phyloP scores from a whole-genome alignment of 35 echinoderm and acorn worm genomes.

The Lytechinus variegatus region DNA sequence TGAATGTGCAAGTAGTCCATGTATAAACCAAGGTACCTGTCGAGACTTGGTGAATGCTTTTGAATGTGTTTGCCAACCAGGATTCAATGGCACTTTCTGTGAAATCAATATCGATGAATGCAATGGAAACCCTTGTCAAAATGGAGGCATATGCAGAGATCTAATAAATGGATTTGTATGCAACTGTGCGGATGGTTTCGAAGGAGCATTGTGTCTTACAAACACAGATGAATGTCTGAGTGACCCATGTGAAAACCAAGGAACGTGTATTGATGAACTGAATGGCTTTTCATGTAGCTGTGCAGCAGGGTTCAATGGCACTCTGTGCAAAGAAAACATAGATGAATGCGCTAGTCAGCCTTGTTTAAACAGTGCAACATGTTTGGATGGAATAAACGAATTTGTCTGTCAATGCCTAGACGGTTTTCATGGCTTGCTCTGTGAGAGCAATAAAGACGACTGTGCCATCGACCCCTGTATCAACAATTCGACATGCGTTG shows the following conservation, averaged over 20 bases:
- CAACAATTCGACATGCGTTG: constrained; percentile 42
- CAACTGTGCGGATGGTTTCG: constrained; percentile 56
- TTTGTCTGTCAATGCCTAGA: constrained; percentile 34
- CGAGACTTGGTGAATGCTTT: constrained; percentile 48
- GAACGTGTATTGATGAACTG: constrained; percentile 42
- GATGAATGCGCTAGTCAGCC: constrained; percentile 18
- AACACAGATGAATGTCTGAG: constrained; percentile 58
- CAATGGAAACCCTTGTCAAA: constrained; percentile 53
- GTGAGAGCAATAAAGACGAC: constrained; percentile 49
- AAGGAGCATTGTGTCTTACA: constrained; percentile 54
- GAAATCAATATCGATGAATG: constrained; percentile 68
- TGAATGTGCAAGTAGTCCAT: constrained; percentile 62
- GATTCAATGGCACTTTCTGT: constrained; percentile 60
- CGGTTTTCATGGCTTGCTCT: constrained; percentile 51
- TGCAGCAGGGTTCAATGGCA: constrained; percentile 36
- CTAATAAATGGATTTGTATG: constrained; percentile 51
- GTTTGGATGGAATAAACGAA: not conserved
- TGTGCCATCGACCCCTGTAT: constrained; percentile 36
- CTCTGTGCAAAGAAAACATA: constrained; percentile 26
- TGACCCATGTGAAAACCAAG: constrained; percentile 23
- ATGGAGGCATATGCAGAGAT: constrained; percentile 63
- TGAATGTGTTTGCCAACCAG: constrained; percentile 55
- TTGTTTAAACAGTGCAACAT: constrained; percentile 45
- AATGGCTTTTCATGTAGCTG: constrained; percentile 48
- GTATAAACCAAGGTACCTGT: constrained; percentile 61